Conservation (phyloP, 2,113 vertebrate species). For the Laticauda laticaudata region DNA sequence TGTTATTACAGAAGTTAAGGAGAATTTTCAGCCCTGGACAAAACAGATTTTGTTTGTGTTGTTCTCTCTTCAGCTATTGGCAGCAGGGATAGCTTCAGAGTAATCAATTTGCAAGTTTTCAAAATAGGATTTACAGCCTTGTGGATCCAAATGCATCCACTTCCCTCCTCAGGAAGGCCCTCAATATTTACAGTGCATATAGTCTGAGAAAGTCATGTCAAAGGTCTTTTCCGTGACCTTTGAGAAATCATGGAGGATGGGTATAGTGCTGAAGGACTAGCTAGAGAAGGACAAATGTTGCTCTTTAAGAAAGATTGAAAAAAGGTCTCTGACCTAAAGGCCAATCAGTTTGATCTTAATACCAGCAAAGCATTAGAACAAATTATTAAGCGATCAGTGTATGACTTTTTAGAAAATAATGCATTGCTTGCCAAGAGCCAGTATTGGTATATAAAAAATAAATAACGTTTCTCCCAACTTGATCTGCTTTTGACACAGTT, state of each 20-base stretch:
- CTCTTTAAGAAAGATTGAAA: neutral
- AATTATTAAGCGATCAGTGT: neutral
- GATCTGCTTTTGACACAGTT: neutral
- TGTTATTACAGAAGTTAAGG: neutral
- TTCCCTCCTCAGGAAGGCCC: neutral
- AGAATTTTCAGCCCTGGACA: neutral
- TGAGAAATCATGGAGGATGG: neutral
- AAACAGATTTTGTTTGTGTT: neutral
- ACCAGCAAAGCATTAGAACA: neutral
- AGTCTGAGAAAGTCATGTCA: neutral
- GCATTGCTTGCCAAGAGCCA: neutral
- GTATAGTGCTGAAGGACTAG: neutral
- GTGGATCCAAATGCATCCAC: neutral
- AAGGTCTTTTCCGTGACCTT: neutral
- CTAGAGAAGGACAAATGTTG: neutral
- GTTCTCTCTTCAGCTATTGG: neutral
- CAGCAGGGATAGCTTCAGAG: neutral
- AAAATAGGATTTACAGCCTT: neutral
- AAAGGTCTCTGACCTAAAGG: neutral
- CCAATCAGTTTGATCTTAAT: neutral
- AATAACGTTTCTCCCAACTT: neutral
- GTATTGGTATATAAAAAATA: neutral
- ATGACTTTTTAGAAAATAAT: neutral
- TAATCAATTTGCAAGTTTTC: neutral
- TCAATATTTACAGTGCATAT: neutral